Conservation (phyloP, 2,113 vertebrate genomes). For the Romanogobio albipinnatus region DNA sequence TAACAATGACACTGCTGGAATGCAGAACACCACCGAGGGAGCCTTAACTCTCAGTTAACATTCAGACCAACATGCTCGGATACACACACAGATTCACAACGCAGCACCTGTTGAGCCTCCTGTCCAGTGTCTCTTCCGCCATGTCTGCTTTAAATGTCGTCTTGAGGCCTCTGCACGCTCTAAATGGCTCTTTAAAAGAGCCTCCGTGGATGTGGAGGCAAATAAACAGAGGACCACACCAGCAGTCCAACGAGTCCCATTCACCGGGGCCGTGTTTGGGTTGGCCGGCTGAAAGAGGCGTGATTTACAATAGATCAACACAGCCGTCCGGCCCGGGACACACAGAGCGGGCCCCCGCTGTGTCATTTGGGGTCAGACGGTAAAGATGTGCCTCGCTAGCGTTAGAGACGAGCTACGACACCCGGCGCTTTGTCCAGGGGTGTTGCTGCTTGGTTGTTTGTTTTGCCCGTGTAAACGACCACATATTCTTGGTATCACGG, state of each 20-base stretch:
- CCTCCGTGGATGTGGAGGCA: slow-evolving; percentile 37
- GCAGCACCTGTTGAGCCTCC: slow-evolving; percentile 25
- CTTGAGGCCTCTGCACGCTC: slow-evolving; percentile 28
- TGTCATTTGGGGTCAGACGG: slow-evolving; percentile 51
- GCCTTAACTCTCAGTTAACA: slow-evolving; percentile 4
- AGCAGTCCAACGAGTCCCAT: slow-evolving; percentile 44
- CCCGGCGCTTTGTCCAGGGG: slow-evolving; percentile 9
- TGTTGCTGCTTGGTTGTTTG: slow-evolving; percentile 15
- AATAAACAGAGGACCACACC: slow-evolving; percentile 54
- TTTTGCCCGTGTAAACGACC: neutral
- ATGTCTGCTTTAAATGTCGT: neutral
- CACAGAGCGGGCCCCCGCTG: neutral
- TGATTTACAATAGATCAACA: slow-evolving; percentile 62
- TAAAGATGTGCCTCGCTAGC: slow-evolving; percentile 26
- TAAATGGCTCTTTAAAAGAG: slow-evolving; percentile 37
- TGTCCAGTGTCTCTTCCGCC: neutral
- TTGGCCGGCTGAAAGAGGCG: slow-evolving; percentile 45
- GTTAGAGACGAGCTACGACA: neutral
- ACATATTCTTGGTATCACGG: slow-evolving; percentile 34
- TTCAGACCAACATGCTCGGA: neutral
- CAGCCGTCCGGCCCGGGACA: slow-evolving; percentile 26
- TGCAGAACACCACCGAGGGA: slow-evolving; percentile 23
- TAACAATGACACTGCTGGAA: slow-evolving; percentile 11
- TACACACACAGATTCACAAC: slow-evolving; percentile 26
- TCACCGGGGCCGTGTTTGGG: slow-evolving; percentile 52